A percentile compares a stretch with the other conserved stretches of the same genome.
Evolutionary conservation across 2,113 vertebrate species (phyloP).

Genomic region (Apeltes quadracus): DNA sequence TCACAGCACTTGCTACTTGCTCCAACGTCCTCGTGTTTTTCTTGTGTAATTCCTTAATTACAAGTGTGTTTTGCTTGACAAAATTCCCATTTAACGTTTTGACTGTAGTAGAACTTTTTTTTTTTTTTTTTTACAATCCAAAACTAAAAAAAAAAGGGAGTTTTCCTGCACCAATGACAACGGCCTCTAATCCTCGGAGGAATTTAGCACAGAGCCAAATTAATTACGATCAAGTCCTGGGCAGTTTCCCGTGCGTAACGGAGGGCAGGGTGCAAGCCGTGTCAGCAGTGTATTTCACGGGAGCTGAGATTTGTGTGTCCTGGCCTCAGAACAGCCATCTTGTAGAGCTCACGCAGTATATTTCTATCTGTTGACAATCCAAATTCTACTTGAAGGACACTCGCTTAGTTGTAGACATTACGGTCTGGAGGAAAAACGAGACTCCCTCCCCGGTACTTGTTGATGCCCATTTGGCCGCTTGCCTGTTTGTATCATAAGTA

Average conservation of each 20-base stretch:
- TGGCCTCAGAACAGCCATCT: conserved; percentile 80
- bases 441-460: conserved; percentile 64
- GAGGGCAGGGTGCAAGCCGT: conserved; percentile 79
- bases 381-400: conserved; percentile 83
- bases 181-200: conserved; percentile 80
- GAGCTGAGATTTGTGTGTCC: conserved; percentile 85
- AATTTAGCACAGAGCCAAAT: conserved; percentile 86
- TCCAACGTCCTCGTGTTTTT: conserved; percentile 11
- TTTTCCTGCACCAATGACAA: conserved; percentile 53
- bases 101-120: conserved; percentile 15
- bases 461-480: conserved; percentile 69
- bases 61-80: conserved; percentile 1
- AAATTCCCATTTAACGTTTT: conserved; percentile 13
- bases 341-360: conserved; percentile 83
- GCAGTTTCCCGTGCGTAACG: conserved; percentile 77
- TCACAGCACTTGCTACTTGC: conserved; percentile 21
- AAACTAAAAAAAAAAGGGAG: conserved; percentile 22
- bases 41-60: background rate
- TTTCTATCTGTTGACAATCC: conserved; percentile 84
- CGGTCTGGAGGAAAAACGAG: conserved; percentile 76
- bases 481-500: conserved; percentile 70
- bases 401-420: conserved; percentile 79
- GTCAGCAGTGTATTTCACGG: conserved; percentile 73
- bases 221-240: conserved; percentile 86
- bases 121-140: conserved; percentile 14